Evolutionary conservation across 2,797 vertebrate genomes (phyloP), one percentile per base, ranked within the genome.

Genomic region (Neoniphon sammara): DNA sequence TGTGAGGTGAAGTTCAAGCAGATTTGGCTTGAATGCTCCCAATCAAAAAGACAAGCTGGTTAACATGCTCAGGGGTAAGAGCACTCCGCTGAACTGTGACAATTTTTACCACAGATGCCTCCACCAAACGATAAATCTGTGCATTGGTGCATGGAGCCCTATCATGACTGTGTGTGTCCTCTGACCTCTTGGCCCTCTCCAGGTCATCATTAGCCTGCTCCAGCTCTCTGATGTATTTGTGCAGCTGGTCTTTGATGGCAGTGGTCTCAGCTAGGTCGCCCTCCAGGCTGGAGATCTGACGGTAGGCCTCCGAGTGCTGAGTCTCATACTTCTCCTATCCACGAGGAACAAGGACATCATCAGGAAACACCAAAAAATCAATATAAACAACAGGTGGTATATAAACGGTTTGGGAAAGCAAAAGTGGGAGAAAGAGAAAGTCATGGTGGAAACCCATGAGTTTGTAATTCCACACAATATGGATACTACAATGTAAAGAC

Each of bases 181-280:
- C 58, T 71, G 79, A 99, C 97, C 97, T 95, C 91, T 99, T 98
- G 66, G 97, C 92, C 85, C 97, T 93, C 90, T 99, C 97, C 92
- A 99, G 87, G 93, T 99, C 97, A 2, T 98, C 97, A 0, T 99
- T 99, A 62, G 96, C 92, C 91, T 99, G 97, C 85, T 99, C 97
- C 2, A 98, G 93, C 83, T 98, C 97, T 58, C 97, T 77, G 89
- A 98, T 96, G 69, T 98, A 99, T 46, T 97, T 98, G 90, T 98
- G 96, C 46, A 99, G 92, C 61, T 97, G 97, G 58, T 98, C 96
- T 83, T 94, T 95, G 87, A 97, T 83, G 67, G 96, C 95, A 58
- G 93, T 95, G 0, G 96, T 97, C 91, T 98, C 96, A 0, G 95
- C 94, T 56, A 99, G 91, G 68, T 97, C 96, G 4, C 95, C 95